Percentiles rank a stretch among this genome's conserved stretches.
Conservation (phyloP, 2,113 vertebrate genomes). For the Vicugna pacos region DNA sequence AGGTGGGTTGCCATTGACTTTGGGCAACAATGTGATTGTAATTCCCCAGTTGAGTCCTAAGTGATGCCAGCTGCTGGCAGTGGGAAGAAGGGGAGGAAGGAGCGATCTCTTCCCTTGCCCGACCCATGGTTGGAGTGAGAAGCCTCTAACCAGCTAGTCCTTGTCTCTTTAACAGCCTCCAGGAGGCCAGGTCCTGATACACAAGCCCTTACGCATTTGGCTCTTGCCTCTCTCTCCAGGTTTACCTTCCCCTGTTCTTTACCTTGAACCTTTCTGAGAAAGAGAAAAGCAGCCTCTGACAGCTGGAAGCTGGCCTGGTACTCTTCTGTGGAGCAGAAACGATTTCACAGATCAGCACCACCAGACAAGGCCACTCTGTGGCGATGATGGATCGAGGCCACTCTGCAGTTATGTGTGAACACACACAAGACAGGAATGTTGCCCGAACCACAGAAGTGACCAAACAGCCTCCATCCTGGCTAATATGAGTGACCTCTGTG, state of each 20-base stretch:
- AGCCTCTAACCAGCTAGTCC: background rate
- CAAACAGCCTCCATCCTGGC: background rate
- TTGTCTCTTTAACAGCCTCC: background rate
- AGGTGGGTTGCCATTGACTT: background rate
- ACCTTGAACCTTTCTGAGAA: background rate
- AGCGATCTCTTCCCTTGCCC: too few species aligned
- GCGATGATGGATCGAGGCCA: accelerated
- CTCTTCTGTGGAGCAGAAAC: background rate
- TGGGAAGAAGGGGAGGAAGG: background rate
- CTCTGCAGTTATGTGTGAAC: background rate
- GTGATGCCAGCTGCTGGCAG: background rate
- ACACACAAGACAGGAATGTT: background rate
- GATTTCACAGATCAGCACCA: background rate
- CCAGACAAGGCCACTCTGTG: background rate
- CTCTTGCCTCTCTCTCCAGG: background rate
- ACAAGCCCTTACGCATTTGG: background rate
- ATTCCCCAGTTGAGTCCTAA: background rate
- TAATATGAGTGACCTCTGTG: background rate
- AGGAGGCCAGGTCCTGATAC: too few species aligned
- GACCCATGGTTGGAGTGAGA: accelerated
- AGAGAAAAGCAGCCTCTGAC: background rate
- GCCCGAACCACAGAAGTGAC: background rate
- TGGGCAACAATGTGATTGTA: background rate
- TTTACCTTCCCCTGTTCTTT: background rate
- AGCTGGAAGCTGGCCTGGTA: background rate